phyloP scores from a whole-genome alignment of 2,797 vertebrate genomes.

The Erithacus rubecula region DNA sequence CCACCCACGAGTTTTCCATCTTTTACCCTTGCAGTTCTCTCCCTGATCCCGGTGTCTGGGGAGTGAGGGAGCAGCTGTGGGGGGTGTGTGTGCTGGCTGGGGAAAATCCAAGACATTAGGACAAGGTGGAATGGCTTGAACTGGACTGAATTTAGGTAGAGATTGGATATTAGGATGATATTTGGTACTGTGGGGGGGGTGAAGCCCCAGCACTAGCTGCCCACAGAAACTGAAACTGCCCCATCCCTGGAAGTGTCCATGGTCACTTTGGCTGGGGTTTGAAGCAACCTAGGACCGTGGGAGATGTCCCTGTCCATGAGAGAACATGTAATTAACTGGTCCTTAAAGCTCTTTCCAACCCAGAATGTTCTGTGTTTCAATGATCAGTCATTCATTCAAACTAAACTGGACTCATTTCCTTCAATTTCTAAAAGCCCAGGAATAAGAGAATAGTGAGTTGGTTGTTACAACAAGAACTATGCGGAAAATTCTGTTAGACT shows the following conservation, averaged over 20 bases:
- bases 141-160: neutral
- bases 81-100: neutral
- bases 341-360: neutral
- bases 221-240: neutral
- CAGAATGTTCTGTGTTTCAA: neutral
- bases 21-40: neutral
- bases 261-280: rapidly evolving
- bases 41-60: neutral
- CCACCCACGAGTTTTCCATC: neutral
- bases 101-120: no score
- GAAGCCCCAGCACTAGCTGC: no score
- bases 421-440: neutral
- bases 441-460: neutral
- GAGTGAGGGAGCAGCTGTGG: neutral
- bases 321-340: neutral
- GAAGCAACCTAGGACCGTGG: no score
- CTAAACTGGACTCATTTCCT: neutral
- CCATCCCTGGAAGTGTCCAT: neutral
- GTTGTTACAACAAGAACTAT: neutral
- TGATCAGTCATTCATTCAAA: neutral
- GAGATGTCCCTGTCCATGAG: neutral
- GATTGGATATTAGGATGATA: no score
- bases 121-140: neutral
- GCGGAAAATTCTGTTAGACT: no score
- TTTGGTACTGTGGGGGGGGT: no score